Conservation (phyloP, 2,797 vertebrate genomes). For the Coracias cyanogaster region DNA sequence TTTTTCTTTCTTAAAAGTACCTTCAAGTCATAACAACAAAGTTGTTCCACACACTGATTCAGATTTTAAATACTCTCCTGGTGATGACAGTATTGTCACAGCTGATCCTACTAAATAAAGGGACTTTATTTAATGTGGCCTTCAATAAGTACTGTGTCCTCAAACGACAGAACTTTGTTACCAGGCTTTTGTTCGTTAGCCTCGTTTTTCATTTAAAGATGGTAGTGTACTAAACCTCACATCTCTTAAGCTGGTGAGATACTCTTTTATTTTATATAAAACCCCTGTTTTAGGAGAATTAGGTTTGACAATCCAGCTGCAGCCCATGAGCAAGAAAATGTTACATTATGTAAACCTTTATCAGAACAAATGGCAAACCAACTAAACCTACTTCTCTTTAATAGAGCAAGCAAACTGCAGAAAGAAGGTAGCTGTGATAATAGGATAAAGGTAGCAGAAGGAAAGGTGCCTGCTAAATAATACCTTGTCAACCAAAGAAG, state of each 20-base stretch:
- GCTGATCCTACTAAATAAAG: not conserved
- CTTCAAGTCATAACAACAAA: not conserved
- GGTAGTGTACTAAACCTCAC: not conserved
- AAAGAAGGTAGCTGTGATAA: not conserved
- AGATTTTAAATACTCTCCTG: not conserved
- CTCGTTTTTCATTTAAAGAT: not conserved
- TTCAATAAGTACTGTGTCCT: not conserved
- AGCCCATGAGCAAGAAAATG: not conserved
- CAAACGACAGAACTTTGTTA: not conserved
- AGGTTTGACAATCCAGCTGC: not conserved
- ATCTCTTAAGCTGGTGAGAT: not conserved
- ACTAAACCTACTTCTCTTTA: not conserved
- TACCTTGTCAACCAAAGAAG: not conserved
- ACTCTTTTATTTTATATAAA: not conserved
- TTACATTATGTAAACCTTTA: not conserved
- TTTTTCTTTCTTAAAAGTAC: not conserved
- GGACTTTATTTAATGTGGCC: not conserved
- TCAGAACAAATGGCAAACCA: not conserved
- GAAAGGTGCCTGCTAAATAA: constrained; percentile 24
- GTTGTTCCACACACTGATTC: not conserved
- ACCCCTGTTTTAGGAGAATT: not conserved
- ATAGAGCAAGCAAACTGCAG: not conserved
- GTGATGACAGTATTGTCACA: not conserved
- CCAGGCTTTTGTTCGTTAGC: not conserved
- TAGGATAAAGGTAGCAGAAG: constrained; percentile 38